Conservation (phyloP, 1,140 invertebrate genomes). For the Cepaea nemoralis region DNA sequence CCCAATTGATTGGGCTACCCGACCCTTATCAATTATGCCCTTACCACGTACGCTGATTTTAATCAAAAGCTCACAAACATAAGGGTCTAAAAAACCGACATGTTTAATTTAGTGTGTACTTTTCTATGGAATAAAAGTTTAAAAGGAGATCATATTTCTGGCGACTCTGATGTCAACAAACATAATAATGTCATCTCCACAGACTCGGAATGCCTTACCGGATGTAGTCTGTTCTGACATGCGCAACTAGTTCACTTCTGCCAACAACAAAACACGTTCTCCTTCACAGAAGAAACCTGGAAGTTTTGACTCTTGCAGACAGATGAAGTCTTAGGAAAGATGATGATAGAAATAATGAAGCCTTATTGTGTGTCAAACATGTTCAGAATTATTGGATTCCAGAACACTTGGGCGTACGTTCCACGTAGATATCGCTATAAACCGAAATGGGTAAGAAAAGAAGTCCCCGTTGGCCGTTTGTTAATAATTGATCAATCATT, state of each 20-base stretch:
- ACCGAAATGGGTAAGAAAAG: slow-evolving; percentile 28
- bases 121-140: not conserved
- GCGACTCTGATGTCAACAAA: slow-evolving; percentile 25
- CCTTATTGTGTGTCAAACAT: not conserved
- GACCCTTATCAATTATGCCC: no score
- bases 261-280: no score
- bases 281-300: no score
- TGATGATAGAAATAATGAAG: not conserved
- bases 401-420: not conserved
- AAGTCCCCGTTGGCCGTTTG: no score
- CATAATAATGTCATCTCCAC: slow-evolving; percentile 14
- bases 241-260: not conserved
- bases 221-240: not conserved
- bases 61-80: no score
- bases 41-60: no score
- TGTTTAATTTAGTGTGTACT: not conserved
- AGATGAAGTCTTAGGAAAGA: no score
- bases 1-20: no score
- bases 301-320: no score
- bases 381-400: not conserved
- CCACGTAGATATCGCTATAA: slow-evolving; percentile 33
- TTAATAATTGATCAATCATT: no score
- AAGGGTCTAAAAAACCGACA: no score
- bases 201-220: slow-evolving; percentile 31
- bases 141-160: not conserved